Conservation (phyloP, 2,888 invertebrate genomes). For the Eupithecia vulgata region DNA sequence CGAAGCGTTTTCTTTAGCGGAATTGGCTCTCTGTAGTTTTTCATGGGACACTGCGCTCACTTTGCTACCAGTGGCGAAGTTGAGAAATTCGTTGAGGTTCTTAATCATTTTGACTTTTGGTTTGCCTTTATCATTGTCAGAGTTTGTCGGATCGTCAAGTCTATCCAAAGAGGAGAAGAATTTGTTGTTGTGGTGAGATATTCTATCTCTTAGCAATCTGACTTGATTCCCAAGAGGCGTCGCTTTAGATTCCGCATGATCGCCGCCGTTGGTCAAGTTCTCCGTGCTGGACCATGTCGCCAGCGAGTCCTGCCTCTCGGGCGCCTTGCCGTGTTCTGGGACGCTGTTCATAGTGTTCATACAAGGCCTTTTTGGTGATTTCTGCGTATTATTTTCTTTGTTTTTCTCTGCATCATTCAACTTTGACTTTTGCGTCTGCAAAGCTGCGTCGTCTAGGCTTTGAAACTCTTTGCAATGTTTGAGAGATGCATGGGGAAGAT, state of each 20-base stretch:
- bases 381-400: conserved; percentile 54
- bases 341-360: conserved; percentile 77
- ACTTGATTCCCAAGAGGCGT: conserved; percentile 75
- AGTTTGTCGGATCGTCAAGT: conserved; percentile 69
- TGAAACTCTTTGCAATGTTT: conserved; percentile 86
- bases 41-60: conserved; percentile 55
- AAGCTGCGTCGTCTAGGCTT: conserved; percentile 86
- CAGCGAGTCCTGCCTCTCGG: conserved; percentile 51
- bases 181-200: conserved; percentile 77
- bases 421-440: conserved; percentile 62
- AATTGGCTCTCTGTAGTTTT: conserved; percentile 68
- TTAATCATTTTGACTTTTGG: conserved; percentile 85
- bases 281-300: conserved; percentile 66
- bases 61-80: conserved; percentile 88
- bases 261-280: conserved; percentile 69
- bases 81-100: conserved; percentile 93
- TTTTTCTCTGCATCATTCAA: conserved; percentile 56
- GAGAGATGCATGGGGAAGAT: conserved; percentile 66
- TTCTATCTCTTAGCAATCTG: conserved; percentile 70
- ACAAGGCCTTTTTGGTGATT: conserved; percentile 56
- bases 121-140: conserved; percentile 63
- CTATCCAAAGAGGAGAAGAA: conserved; percentile 85
- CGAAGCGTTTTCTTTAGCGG: conserved; percentile 65
- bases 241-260: conserved; percentile 60
- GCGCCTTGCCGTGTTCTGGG: conserved; percentile 65